A percentile compares a stretch with the other conserved stretches of the same genome.
These are phyloP conservation scores for Fregata magnificens DNA, from an alignment of 2,113 vertebrate species.

Conservation along the genomic window DNA sequence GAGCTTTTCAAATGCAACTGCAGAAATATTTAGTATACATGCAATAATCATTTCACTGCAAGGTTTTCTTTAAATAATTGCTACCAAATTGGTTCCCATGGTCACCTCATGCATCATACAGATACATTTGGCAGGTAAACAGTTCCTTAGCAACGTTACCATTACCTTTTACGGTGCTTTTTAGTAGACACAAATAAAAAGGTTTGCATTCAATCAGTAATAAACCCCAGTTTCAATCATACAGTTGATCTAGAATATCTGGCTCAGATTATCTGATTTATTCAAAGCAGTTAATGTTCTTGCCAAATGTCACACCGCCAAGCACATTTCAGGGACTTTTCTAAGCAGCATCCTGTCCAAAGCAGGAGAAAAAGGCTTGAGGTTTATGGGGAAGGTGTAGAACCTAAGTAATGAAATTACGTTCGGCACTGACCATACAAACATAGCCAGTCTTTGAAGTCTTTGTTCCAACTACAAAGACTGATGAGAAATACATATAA, in stretches of 20 bases:
- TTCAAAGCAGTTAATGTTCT: background rate
- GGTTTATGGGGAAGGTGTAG: background rate
- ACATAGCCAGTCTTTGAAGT: background rate
- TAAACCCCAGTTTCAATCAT: background rate
- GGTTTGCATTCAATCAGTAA: constrained; percentile 1
- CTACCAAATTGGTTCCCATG: constrained; percentile 59
- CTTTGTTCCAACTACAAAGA: background rate
- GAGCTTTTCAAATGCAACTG: background rate
- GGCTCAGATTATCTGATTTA: constrained; percentile 24
- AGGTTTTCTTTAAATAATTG: constrained; percentile 36
- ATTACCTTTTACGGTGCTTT: background rate
- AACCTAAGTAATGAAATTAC: background rate
- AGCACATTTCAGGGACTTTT: background rate
- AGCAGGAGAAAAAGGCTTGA: background rate
- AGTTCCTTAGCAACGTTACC: constrained; percentile 50
- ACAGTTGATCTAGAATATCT: background rate
- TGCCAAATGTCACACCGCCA: background rate
- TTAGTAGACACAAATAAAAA: background rate
- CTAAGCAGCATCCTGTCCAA: background rate
- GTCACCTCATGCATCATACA: constrained; percentile 40
- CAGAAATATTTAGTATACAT: background rate
- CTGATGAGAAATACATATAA: background rate
- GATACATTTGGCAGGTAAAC: constrained; percentile 26
- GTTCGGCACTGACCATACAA: background rate
- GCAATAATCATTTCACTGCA: background rate